Evolutionary conservation across 2,888 invertebrate genomes (phyloP).

Genomic region (Plutella xylostella): DNA sequence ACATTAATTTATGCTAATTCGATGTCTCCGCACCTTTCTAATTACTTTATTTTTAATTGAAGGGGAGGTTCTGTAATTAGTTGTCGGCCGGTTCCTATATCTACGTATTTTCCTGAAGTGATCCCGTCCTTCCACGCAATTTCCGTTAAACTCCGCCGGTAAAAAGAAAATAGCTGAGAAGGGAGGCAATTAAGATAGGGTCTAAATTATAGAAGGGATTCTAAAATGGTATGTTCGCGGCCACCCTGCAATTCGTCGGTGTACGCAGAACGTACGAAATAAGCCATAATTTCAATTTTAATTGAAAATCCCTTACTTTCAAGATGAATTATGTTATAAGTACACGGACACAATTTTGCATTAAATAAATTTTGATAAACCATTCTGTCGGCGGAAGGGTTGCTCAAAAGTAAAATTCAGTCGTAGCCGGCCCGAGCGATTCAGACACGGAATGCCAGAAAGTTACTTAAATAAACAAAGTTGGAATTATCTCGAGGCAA

Average conservation of each 20-base stretch:
- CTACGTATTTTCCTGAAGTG: slow-evolving; percentile 42
- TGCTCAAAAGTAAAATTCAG: background rate
- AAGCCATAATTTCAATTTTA: no score
- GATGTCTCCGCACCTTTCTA: no score
- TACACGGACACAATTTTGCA: no score
- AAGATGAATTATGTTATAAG: no score
- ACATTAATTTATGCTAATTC: no score
- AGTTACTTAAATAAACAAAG: slow-evolving; percentile 43
- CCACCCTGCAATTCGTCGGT: no score
- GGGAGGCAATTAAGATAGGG: slow-evolving; percentile 49
- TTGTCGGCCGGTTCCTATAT: slow-evolving; percentile 38
- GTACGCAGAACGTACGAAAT: no score
- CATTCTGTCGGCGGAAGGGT: background rate
- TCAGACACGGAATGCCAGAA: slow-evolving; percentile 19
- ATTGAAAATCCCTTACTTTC: no score
- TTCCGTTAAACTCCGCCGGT: slow-evolving; percentile 45
- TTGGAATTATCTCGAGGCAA: slow-evolving; percentile 42
- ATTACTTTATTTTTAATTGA: background rate
- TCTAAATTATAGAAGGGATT: slow-evolving; percentile 36
- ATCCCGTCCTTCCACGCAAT: slow-evolving; percentile 54
- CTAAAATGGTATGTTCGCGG: slow-evolving; percentile 28
- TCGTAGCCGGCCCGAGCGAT: background rate
- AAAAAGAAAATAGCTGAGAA: slow-evolving; percentile 33
- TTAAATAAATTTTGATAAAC: no score
- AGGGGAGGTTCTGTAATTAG: slow-evolving; percentile 36